Percentiles rank a stretch among this genome's conserved stretches.
These are phyloP conservation scores for Callorhinus ursinus DNA, from an alignment of 2,113 vertebrate genomes.

Conservation along the genomic window DNA sequence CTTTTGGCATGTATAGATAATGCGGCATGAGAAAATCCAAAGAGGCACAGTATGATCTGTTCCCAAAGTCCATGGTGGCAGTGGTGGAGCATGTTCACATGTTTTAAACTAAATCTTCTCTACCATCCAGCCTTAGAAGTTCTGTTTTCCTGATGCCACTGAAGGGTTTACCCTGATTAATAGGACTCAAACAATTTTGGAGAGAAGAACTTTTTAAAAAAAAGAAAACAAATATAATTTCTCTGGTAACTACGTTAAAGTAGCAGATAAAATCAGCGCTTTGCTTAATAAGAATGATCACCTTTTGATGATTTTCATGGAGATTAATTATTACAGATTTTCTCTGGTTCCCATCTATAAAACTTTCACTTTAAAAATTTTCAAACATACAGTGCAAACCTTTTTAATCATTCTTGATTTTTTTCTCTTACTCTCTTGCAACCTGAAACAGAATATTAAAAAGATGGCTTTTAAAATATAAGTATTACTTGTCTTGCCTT, in stretches of 20 bases:
- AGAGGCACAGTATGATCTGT: neutral
- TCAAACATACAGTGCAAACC: neutral
- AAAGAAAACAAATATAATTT: neutral
- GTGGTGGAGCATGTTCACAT: neutral
- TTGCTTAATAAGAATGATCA: constrained; percentile 37
- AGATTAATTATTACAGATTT: neutral
- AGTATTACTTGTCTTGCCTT: neutral
- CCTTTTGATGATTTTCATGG: constrained; percentile 36
- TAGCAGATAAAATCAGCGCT: constrained; percentile 8
- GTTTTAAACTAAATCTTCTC: constrained; percentile 12
- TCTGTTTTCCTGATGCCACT: neutral
- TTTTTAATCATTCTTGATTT: constrained; percentile 2
- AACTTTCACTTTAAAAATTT: neutral
- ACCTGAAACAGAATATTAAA: neutral
- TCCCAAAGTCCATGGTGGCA: neutral
- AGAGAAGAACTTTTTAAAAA: neutral
- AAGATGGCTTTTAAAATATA: neutral
- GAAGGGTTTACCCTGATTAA: constrained; percentile 7
- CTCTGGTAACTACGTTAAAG: neutral
- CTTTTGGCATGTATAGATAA: constrained; percentile 31
- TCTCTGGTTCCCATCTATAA: neutral
- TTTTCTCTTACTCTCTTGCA: constrained; percentile 13
- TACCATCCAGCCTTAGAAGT: neutral
- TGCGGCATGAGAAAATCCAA: constrained; percentile 16
- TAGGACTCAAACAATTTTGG: constrained; percentile 10